Evolutionary conservation across 92 coral and sea anemone genomes (phyloP), one percentile per base, ranked within the genome.

Genomic region (Siderastrea radians): DNA sequence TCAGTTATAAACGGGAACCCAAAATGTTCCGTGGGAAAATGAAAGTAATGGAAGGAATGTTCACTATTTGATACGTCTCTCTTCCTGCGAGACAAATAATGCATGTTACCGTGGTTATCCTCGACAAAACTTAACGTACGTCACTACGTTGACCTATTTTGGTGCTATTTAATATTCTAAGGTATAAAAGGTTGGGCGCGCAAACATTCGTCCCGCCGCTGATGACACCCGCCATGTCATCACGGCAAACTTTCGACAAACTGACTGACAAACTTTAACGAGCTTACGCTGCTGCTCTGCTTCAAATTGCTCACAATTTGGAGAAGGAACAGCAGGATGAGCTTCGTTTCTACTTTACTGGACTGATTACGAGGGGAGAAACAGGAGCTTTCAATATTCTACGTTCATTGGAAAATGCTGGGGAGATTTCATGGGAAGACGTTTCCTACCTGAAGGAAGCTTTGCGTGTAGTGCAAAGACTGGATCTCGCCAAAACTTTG

Each of bases 271-370:
- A 38, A 65, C 50, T 80, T 15, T 44, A 58, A 80, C 74, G 50
- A 10, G 49, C 62, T 51, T 80, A 65, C 74, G 45, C 17, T 5
- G 62, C 44, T 11, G 53, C 5, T 80, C 74, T 80, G 49, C 64
- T 67, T 3, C 84, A 26, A 12, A 80, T 80, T 50, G 26, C 38
- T 49, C 50, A 0, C 51, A 43, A 67, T 7, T 19, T 80, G 84
- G 43, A 66, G 14, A 54, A 14, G 43, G 64, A 17, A 26, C 74
- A 80, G 16, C 74, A 53, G 61, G 74, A 80, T 1, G 65, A 66
- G 64, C 75, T 80, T 67, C 75, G 75, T 11, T 80, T 80, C 47
- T 80, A 80, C 50, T 80, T 8, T n/a, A 49, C n/a, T 26, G 74
- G 74, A 19, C 63, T 52, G 16, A 43, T 67, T 65, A 11, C 63